Evolutionary conservation across 2,113 vertebrate genomes (phyloP), one percentile per base, ranked within the genome.

Genomic region (Petroica traversi): DNA sequence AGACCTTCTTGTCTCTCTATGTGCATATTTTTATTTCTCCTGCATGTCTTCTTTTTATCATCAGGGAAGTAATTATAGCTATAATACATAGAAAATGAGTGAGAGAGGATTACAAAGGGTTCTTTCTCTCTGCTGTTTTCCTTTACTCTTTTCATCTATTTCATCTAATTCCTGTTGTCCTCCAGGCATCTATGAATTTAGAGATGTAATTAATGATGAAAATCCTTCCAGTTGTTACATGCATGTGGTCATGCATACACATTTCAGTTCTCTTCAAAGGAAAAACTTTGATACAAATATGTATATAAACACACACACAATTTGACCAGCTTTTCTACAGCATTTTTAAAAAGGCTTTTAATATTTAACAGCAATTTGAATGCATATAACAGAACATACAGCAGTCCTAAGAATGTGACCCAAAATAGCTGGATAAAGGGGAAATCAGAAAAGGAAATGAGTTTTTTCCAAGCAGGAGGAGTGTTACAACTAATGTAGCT

Each of bases 401-500:
- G 49, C 54, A 95, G 41, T 68, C 76, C 55, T 89, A 95, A 86
- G 68, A 93, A 93, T 19, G 29, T 95, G 78, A 92, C 82, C 96
- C 80, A 96, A 97, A 96, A 97, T 95, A 89, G 51, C 85, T 95
- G 97, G 86, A 97, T 97, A 97, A 97, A 97, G 92, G 81, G 89
- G 95, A 91, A 98, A 90, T 94, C 95, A 97, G 88, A 92, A 96
- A 92, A 97, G 97, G 97, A 98, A 98, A 98, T 97, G 38, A 97
- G 52, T 75, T 97, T 96, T 97, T 95, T 94, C 95, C 94, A 95
- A 96, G 95, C 63, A 95, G 87, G 84, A 97, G 96, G 97, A 98
- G 82, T 88, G 94, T 97, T 97, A 95, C 83, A 98, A 80, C 51
- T 79, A 61, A 38, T 38, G 41, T 97, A 95, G 96, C 97, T 97